phyloP scores from a whole-genome alignment of 2,888 invertebrate species.

The Drosophila kanekoi region DNA sequence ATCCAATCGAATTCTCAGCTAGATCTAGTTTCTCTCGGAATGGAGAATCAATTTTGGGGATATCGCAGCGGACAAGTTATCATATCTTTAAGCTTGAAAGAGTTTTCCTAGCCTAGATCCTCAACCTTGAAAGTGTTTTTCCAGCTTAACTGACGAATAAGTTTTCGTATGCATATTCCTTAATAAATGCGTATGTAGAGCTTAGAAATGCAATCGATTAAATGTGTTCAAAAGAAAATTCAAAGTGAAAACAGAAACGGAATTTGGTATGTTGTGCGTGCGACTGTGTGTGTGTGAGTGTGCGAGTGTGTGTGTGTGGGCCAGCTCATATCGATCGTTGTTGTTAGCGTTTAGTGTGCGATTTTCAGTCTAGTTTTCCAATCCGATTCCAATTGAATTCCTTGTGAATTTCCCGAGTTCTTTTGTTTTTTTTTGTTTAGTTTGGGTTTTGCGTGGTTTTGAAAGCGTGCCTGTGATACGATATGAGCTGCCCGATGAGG shows the following conservation, averaged over 20 bases:
- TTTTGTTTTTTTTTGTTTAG: conserved; percentile 1
- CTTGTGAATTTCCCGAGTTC: background rate
- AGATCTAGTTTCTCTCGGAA: too few relatives aligned
- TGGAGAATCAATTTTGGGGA: too few relatives aligned
- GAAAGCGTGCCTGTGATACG: conserved; percentile 85
- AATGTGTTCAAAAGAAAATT: background rate
- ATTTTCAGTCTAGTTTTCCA: conserved; percentile 8
- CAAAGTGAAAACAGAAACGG: background rate
- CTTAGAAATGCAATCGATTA: background rate
- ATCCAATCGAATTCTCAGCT: too few relatives aligned
- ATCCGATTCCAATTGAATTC: conserved; percentile 24
- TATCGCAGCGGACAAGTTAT: too few relatives aligned
- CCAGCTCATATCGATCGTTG: conserved; percentile 75
- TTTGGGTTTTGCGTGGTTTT: conserved; percentile 46
- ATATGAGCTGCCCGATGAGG: conserved; percentile 78
- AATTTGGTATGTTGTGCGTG: background rate
- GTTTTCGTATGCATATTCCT: background rate
- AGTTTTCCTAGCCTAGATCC: too few relatives aligned
- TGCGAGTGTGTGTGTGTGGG: conserved; percentile 4
- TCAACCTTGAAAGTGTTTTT: too few relatives aligned
- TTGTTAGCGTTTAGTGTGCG: conserved; percentile 59
- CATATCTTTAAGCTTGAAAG: too few relatives aligned
- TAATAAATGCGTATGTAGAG: background rate
- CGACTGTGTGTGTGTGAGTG: background rate
- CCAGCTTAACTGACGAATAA: too few relatives aligned